Evolutionary conservation across 2,888 invertebrate species (phyloP).

Genomic region (Kuschelorhynchus macadamiae): DNA sequence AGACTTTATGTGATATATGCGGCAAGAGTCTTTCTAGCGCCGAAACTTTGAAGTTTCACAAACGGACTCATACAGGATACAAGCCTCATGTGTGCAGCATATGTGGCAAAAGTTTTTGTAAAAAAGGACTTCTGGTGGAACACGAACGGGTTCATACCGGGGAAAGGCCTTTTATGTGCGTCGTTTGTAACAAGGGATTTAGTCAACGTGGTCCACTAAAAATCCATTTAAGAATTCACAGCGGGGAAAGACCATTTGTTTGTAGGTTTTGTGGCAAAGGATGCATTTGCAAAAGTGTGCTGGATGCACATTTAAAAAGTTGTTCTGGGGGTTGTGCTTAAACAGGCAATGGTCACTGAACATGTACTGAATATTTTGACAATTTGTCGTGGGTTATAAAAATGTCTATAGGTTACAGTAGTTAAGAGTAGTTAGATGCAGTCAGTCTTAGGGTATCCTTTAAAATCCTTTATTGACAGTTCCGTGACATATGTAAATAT

Average conservation of each 20-base stretch:
- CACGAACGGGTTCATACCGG: slow-evolving; percentile 64
- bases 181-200: slow-evolving; percentile 71
- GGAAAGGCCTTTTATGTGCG: slow-evolving; percentile 64
- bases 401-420: no score
- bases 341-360: no score
- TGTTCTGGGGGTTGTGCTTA: slow-evolving; percentile 50
- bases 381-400: no score
- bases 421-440: no score
- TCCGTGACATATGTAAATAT: background rate
- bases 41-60: slow-evolving; percentile 61
- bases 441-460: no score
- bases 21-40: slow-evolving; percentile 61
- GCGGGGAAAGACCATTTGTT: slow-evolving; percentile 61
- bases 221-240: slow-evolving; percentile 62
- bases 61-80: slow-evolving; percentile 60
- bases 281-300: slow-evolving; percentile 55
- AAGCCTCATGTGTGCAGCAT: slow-evolving; percentile 60
- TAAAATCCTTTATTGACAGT: background rate
- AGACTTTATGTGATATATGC: slow-evolving; percentile 65
- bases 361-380: no score
- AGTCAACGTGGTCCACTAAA: slow-evolving; percentile 63
- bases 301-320: slow-evolving; percentile 54
- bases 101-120: slow-evolving; percentile 71
- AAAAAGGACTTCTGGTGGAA: slow-evolving; percentile 58
- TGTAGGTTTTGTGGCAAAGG: slow-evolving; percentile 57